Conservation (phyloP, 2,888 invertebrate species). For the Tridacna crocea region DNA sequence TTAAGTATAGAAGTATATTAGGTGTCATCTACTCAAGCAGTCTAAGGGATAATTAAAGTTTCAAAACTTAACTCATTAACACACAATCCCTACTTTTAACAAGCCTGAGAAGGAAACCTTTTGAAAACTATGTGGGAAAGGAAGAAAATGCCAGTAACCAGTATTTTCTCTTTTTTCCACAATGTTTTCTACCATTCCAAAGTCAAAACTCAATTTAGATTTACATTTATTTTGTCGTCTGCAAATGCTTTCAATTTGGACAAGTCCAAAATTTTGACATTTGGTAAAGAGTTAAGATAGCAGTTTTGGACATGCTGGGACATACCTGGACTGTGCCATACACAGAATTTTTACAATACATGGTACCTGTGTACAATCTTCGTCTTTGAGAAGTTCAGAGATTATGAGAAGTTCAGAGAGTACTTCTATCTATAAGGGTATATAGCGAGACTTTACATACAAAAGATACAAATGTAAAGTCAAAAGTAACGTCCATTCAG, state of each 20-base stretch:
- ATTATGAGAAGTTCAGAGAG: background rate
- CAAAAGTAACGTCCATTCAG: too few relatives aligned
- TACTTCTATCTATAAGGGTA: conserved; percentile 1
- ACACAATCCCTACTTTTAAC: too few relatives aligned
- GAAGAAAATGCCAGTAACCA: background rate
- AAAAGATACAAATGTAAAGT: too few relatives aligned
- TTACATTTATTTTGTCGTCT: background rate
- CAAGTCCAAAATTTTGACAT: background rate
- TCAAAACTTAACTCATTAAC: too few relatives aligned
- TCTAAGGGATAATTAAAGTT: too few relatives aligned
- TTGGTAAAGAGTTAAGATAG: background rate
- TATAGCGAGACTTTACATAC: too few relatives aligned
- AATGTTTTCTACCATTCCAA: background rate
- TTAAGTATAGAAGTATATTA: too few relatives aligned
- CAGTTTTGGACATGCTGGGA: too few relatives aligned
- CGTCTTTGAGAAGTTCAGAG: conserved; percentile 1
- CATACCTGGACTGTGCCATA: background rate
- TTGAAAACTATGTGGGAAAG: background rate
- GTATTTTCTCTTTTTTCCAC: background rate
- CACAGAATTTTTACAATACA: background rate
- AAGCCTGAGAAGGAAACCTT: background rate
- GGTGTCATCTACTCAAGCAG: too few relatives aligned
- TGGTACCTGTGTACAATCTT: background rate
- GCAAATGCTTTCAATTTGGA: background rate
- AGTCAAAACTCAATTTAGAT: background rate